Percentiles rank a stretch among this genome's conserved stretches.
Conservation (phyloP, 2,797 vertebrate genomes). For the Xenopus petersii region DNA sequence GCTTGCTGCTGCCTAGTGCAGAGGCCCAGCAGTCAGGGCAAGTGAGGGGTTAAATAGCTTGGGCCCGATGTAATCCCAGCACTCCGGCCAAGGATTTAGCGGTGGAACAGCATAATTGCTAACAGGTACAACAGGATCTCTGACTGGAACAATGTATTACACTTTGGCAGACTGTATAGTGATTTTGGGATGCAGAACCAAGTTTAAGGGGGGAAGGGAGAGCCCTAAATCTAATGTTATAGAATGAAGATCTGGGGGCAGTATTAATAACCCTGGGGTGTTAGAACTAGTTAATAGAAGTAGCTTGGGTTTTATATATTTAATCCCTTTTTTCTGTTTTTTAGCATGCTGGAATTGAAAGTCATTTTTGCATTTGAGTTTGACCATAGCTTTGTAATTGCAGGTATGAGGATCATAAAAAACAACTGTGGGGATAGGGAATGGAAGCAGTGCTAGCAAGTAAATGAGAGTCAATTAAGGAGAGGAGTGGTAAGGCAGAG, state of each 20-base stretch:
- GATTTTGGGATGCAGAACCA: constrained; percentile 30
- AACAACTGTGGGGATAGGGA: too few species aligned
- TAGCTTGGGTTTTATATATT: constrained; percentile 1
- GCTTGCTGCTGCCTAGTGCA: not conserved
- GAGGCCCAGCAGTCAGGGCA: not conserved
- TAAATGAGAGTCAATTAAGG: too few species aligned
- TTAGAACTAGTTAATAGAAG: constrained; percentile 4
- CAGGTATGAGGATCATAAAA: too few species aligned
- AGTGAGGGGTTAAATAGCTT: constrained; percentile 42
- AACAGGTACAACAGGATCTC: constrained; percentile 45
- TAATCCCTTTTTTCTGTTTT: too few species aligned
- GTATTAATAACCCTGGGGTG: not conserved
- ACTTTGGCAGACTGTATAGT: constrained; percentile 33
- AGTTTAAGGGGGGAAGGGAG: not conserved
- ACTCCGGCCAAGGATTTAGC: constrained; percentile 46
- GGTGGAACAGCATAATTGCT: constrained; percentile 47
- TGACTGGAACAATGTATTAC: constrained; percentile 41
- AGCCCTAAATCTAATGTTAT: not conserved
- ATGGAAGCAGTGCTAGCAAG: too few species aligned
- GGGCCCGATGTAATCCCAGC: constrained; percentile 41
- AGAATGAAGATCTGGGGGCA: not conserved
- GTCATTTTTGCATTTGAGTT: constrained; percentile 9
- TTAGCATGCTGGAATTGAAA: constrained; percentile 5
- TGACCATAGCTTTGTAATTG: constrained; percentile 13
- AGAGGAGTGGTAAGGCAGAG: too few species aligned